A percentile compares a stretch with the other conserved stretches of the same genome.
Evolutionary conservation across 2,797 vertebrate genomes (phyloP).

Genomic region (Brotogeris chrysoptera): DNA sequence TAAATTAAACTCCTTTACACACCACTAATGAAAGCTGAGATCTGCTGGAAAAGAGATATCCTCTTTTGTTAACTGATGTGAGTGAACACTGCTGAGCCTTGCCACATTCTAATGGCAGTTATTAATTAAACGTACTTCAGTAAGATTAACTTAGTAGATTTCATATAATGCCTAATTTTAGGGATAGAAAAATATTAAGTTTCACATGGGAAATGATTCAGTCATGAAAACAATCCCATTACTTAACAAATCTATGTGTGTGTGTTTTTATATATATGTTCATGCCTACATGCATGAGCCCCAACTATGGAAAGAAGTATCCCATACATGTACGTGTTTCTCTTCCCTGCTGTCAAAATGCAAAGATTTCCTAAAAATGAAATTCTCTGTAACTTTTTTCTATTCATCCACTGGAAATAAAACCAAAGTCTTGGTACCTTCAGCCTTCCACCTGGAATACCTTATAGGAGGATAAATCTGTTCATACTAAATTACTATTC

Average conservation of each 20-base stretch:
- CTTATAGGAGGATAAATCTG: background rate
- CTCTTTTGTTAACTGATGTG: background rate
- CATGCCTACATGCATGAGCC: background rate
- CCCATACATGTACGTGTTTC: fast-evolving
- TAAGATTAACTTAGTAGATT: background rate
- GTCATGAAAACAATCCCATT: background rate
- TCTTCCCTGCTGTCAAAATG: background rate
- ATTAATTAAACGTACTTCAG: background rate
- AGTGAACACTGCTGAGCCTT: background rate
- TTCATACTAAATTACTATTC: background rate
- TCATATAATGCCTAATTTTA: background rate
- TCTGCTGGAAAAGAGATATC: background rate
- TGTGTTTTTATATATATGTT: fast-evolving
- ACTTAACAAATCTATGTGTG: background rate
- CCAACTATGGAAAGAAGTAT: background rate
- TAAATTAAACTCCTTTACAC: slow-evolving; percentile 26
- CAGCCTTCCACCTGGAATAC: background rate
- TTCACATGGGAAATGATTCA: slow-evolving; percentile 15
- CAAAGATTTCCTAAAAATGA: background rate
- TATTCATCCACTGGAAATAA: background rate
- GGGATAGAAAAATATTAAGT: background rate
- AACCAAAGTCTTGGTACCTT: background rate
- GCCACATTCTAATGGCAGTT: background rate
- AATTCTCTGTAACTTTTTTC: background rate
- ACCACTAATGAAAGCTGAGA: background rate